Percentiles rank a stretch among this genome's conserved stretches.
Conservation (phyloP, 2,888 invertebrate species). For the Netelia melanura region DNA sequence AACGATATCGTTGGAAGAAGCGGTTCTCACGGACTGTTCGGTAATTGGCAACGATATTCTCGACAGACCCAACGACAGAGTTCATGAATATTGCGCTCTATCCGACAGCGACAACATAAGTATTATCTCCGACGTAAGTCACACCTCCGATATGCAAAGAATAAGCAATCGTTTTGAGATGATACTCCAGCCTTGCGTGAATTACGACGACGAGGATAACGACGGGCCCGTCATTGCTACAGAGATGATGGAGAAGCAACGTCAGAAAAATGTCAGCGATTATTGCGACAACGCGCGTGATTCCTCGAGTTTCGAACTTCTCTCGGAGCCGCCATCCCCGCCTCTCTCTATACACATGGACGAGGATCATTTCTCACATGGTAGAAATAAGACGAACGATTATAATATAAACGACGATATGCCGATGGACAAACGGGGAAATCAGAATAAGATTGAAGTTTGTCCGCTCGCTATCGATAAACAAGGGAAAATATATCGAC, state of each 20-base stretch:
- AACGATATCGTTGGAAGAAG: constrained; percentile 12
- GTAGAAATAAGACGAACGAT: constrained; percentile 51
- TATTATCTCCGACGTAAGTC: constrained; percentile 77
- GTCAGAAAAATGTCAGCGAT: constrained; percentile 10
- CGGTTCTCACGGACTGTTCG: constrained; percentile 46
- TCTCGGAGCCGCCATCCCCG: constrained; percentile 70
- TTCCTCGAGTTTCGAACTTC: constrained; percentile 72
- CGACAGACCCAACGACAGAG: constrained; percentile 54
- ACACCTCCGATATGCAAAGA: constrained; percentile 70
- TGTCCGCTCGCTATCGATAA: constrained; percentile 56
- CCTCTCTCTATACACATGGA: constrained; percentile 68
- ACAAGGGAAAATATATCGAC: constrained; percentile 61
- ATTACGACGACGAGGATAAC: constrained; percentile 54
- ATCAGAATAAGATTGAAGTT: constrained; percentile 32
- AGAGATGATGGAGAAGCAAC: constrained; percentile 2
- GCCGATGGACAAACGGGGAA: constrained; percentile 39
- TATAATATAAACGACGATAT: constrained; percentile 61
- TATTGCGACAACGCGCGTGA: constrained; percentile 69
- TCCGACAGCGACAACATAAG: constrained; percentile 82
- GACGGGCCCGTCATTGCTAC: not conserved
- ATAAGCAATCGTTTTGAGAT: constrained; percentile 75
- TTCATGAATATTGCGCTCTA: constrained; percentile 71
- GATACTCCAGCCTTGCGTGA: constrained; percentile 75
- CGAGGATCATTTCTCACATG: constrained; percentile 70
- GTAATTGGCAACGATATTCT: constrained; percentile 59